Evolutionary conservation across 2,888 invertebrate species (phyloP).

Genomic region (Synanthedon andrenaeformis): DNA sequence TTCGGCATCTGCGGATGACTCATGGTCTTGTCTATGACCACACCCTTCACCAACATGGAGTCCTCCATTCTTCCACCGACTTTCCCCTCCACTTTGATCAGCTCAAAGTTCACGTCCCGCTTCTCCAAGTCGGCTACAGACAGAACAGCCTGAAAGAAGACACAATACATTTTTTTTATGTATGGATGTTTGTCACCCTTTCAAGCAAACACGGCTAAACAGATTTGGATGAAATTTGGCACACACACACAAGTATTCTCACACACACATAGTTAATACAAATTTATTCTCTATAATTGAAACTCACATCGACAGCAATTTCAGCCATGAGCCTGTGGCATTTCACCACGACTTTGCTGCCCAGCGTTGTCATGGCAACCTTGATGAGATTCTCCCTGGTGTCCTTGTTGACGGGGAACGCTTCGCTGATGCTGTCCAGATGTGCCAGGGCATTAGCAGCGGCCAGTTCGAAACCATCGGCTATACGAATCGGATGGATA

Average conservation of each 20-base stretch:
- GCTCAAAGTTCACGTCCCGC: constrained; percentile 97
- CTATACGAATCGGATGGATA: constrained; percentile 98
- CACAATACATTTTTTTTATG: too few species aligned
- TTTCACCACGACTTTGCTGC: constrained; percentile 98
- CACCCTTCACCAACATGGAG: constrained; percentile 95
- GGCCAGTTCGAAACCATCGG: constrained; percentile 98
- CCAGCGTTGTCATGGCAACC: constrained; percentile 98
- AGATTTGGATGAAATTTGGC: too few species aligned
- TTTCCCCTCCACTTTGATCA: constrained; percentile 98
- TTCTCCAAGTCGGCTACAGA: constrained; percentile 95
- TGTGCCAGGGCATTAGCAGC: constrained; percentile 89
- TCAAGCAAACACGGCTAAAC: too few species aligned
- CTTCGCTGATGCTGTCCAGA: constrained; percentile 88
- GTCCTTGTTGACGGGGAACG: constrained; percentile 86
- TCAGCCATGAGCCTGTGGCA: constrained; percentile 98
- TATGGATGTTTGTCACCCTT: too few species aligned
- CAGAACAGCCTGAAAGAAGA: constrained; percentile 81
- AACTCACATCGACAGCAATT: constrained; percentile 85
- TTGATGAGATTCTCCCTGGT: constrained; percentile 90
- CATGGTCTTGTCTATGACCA: constrained; percentile 98
- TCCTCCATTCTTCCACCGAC: constrained; percentile 97
- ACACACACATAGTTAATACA: too few species aligned
- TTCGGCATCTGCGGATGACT: constrained; percentile 99
- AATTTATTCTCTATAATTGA: too few species aligned
- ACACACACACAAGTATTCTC: too few species aligned